phyloP scores from a whole-genome alignment of 2,113 vertebrate genomes.

The Thunnus maccoyii region DNA sequence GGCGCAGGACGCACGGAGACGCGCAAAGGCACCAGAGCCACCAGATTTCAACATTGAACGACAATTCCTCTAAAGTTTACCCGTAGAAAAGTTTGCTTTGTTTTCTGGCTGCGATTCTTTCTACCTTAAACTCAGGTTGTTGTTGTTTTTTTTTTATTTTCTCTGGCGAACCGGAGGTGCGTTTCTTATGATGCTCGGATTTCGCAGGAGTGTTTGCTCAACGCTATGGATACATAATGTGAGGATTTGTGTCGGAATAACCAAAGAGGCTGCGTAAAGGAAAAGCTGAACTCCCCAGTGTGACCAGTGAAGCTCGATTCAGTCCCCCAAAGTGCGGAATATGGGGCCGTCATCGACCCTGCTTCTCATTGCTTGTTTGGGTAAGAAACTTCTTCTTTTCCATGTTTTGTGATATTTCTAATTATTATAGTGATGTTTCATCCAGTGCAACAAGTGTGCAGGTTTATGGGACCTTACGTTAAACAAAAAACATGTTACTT shows the following conservation, averaged over 20 bases:
- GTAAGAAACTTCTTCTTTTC: conserved; percentile 52
- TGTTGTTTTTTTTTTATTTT: not conserved
- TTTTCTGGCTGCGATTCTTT: not conserved
- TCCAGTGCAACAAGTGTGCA: not conserved
- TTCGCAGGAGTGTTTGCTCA: conserved; percentile 29
- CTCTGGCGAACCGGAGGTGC: not conserved
- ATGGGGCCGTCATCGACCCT: conserved; percentile 60
- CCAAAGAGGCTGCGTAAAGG: conserved; percentile 51
- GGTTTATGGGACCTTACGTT: not conserved
- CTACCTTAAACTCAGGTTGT: not conserved
- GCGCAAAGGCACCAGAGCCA: conserved; percentile 28
- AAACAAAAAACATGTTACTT: not conserved
- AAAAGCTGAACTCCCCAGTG: not conserved
- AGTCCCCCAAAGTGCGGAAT: not conserved
- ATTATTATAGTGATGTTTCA: not conserved
- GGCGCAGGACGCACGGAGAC: conserved; percentile 42
- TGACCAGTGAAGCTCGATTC: conserved; percentile 22
- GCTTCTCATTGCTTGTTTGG: conserved; percentile 61
- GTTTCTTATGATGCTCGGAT: conserved; percentile 49
- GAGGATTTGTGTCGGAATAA: conserved; percentile 50
- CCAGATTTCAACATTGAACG: not conserved
- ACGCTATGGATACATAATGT: conserved; percentile 59
- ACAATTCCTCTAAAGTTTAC: not conserved
- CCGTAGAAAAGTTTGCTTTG: not conserved
- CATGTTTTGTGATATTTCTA: not conserved